Evolutionary conservation across 2,113 vertebrate genomes (phyloP).

Genomic region (Otus sunia): DNA sequence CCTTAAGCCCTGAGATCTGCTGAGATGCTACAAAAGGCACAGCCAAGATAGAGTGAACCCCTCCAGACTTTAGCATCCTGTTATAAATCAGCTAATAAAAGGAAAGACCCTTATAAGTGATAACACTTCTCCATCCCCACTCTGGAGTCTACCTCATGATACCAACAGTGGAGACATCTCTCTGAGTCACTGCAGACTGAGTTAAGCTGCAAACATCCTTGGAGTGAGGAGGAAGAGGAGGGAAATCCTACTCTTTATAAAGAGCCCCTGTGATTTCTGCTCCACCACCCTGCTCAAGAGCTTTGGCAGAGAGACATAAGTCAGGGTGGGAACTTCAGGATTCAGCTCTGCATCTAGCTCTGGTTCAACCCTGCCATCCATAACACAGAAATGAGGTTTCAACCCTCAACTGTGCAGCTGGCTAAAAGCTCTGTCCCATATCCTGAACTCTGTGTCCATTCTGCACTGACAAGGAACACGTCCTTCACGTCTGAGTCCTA

Average conservation of each 20-base stretch:
- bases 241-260: neutral
- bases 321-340: neutral
- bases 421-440: neutral
- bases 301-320: neutral
- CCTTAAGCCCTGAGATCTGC: neutral
- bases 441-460: neutral
- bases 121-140: rapidly evolving
- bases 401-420: neutral
- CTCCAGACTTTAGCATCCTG: neutral
- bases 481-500: neutral
- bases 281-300: neutral
- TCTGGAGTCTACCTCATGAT: neutral
- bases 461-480: neutral
- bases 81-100: neutral
- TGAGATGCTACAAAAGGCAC: neutral
- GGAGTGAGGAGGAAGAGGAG: neutral
- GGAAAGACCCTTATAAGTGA: neutral
- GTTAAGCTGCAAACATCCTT: neutral
- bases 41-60: neutral
- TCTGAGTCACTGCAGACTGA: neutral
- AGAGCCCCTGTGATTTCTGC: neutral
- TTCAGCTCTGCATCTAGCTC: neutral
- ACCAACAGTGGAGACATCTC: neutral
- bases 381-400: neutral
- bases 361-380: neutral